A percentile compares a stretch with the other conserved stretches of the same genome.
phyloP scores from a whole-genome alignment of 2,797 vertebrate species.

The Selene dorsalis region DNA sequence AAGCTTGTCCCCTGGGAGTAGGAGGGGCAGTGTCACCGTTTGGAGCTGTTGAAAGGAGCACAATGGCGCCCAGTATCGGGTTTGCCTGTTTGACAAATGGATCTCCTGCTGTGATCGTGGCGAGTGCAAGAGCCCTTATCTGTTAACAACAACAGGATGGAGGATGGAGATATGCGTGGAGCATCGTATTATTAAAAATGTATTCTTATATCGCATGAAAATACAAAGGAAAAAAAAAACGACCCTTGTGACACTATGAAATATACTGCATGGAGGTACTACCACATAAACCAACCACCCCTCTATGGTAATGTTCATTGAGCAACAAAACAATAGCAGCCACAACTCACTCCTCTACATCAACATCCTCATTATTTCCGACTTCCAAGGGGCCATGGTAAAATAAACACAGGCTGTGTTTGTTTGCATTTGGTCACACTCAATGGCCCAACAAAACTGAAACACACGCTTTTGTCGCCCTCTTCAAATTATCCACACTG shows the following conservation, averaged over 20 bases:
- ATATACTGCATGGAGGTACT: neutral
- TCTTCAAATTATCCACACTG: conserved; percentile 13
- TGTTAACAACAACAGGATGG: conserved; percentile 48
- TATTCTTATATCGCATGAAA: neutral
- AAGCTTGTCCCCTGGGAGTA: conserved; percentile 80
- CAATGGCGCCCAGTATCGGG: conserved; percentile 84
- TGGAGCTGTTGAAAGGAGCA: conserved; percentile 86
- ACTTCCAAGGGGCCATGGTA: conserved; percentile 40
- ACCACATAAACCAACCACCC: conserved; percentile 37
- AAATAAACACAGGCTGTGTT: conserved; percentile 67
- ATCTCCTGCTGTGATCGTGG: conserved; percentile 79
- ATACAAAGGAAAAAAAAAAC: neutral
- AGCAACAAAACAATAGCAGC: conserved; percentile 52
- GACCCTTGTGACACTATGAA: conserved; percentile 2
- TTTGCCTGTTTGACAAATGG: conserved; percentile 87
- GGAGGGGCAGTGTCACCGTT: conserved; percentile 85
- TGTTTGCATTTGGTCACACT: conserved; percentile 63
- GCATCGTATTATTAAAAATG: conserved; percentile 22
- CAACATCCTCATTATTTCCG: conserved; percentile 43
- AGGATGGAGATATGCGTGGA: conserved; percentile 49
- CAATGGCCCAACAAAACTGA: conserved; percentile 30
- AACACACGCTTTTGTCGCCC: conserved; percentile 26
- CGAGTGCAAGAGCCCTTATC: conserved; percentile 71
- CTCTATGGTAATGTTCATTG: conserved; percentile 45
- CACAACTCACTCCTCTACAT: conserved; percentile 40